These are phyloP conservation scores for Ceratina calcarata DNA, from an alignment of 1,140 invertebrate genomes.

Conservation along the genomic window DNA sequence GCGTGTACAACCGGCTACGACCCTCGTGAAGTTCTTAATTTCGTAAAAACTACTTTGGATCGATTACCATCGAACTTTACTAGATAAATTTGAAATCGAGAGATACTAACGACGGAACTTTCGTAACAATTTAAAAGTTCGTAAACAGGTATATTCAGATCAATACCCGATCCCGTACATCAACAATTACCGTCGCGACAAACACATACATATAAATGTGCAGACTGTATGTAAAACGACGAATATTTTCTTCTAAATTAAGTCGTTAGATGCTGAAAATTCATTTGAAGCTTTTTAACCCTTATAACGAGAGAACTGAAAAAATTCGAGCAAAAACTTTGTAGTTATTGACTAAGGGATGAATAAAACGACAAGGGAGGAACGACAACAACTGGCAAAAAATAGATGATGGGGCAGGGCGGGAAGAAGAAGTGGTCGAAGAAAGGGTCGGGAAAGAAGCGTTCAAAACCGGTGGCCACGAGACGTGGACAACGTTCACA, in stretches of 20 bases:
- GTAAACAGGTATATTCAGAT: neutral
- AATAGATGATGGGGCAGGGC: neutral
- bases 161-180: neutral
- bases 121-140: neutral
- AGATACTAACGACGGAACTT: constrained; percentile 6
- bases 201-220: too few relatives aligned
- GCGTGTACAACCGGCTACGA: neutral
- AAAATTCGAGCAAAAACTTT: too few relatives aligned
- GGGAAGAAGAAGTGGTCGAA: neutral
- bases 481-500: constrained; percentile 47
- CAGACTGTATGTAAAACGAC: too few relatives aligned
- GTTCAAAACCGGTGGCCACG: constrained; percentile 51
- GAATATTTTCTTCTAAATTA: too few relatives aligned
- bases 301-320: neutral
- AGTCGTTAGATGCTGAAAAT: neutral
- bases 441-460: constrained; percentile 37
- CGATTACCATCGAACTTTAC: constrained; percentile 4
- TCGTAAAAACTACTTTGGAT: constrained; percentile 9
- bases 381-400: neutral
- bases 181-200: too few relatives aligned
- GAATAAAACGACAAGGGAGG: neutral
- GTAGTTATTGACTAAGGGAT: neutral
- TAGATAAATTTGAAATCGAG: constrained; percentile 12
- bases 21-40: neutral
- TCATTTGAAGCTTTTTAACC: neutral